A percentile compares a stretch with the other conserved stretches of the same genome.
Conservation (phyloP, 2,113 vertebrate genomes). For the Mobula birostris region DNA sequence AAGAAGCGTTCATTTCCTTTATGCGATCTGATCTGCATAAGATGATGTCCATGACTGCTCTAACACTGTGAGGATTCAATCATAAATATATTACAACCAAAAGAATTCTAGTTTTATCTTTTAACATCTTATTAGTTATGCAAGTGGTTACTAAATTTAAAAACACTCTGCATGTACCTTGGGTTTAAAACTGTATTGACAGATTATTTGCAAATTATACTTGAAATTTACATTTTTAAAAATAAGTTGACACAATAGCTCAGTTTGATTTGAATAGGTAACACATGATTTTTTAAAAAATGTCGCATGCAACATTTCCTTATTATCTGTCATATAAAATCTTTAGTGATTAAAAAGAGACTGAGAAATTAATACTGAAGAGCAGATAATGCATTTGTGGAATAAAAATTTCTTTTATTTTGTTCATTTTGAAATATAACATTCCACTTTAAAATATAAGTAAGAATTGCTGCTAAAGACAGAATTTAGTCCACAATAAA, state of each 20-base stretch:
- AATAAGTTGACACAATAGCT: background rate
- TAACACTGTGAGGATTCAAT: slow-evolving; percentile 25
- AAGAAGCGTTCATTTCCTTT: slow-evolving; percentile 41
- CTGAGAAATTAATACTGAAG: background rate
- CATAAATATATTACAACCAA: background rate
- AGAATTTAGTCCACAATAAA: background rate
- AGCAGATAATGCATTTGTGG: background rate
- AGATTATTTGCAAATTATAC: background rate
- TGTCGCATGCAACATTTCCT: background rate
- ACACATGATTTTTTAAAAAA: background rate
- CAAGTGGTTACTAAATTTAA: background rate
- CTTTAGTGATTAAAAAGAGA: background rate
- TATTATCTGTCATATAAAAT: background rate
- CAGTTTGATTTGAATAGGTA: background rate
- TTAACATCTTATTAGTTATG: background rate
- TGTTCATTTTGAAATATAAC: background rate
- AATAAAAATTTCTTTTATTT: background rate
- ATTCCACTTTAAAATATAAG: background rate
- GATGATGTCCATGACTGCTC: slow-evolving; percentile 17
- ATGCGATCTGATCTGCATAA: slow-evolving; percentile 38
- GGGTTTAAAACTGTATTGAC: background rate
- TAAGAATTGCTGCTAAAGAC: background rate
- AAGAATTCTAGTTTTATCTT: background rate
- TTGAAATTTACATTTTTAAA: background rate
- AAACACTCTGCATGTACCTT: background rate